Percentiles rank a stretch among this genome's conserved stretches.
phyloP scores from a whole-genome alignment of 2,797 vertebrate genomes.

The Tokudaia muenninki region DNA sequence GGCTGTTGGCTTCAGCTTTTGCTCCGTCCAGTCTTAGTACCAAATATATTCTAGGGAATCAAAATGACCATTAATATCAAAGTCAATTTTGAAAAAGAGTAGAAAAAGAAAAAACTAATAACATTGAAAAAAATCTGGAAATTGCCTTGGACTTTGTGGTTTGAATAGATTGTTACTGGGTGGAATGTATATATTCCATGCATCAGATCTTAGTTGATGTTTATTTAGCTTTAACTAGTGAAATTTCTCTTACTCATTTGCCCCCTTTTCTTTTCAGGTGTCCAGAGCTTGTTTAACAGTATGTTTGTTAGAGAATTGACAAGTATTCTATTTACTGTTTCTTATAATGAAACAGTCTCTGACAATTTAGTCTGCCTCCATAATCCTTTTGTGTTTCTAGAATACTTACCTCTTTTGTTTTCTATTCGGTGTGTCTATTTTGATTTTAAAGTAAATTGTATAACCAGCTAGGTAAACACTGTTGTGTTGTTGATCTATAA shows the following conservation, averaged over 20 bases:
- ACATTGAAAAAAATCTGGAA: neutral
- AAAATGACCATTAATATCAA: constrained; percentile 45
- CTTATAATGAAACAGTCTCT: constrained; percentile 38
- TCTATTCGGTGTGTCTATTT: constrained; percentile 36
- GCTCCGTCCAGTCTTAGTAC: neutral
- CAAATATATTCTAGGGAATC: constrained; percentile 15
- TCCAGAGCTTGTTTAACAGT: constrained; percentile 46
- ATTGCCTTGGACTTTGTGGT: constrained; percentile 10
- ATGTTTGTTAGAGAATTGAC: constrained; percentile 58
- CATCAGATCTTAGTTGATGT: neutral
- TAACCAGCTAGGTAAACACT: constrained; percentile 52
- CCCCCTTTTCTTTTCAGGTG: constrained; percentile 36
- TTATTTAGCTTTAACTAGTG: constrained; percentile 26
- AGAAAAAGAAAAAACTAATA: neutral
- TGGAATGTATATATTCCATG: neutral
- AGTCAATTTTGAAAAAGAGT: constrained; percentile 4
- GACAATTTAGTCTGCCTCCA: constrained; percentile 67
- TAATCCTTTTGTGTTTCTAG: constrained; percentile 68
- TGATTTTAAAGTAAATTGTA: constrained; percentile 65
- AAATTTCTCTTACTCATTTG: constrained; percentile 44
- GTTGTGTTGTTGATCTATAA: constrained; percentile 20
- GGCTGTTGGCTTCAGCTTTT: constrained; percentile 28
- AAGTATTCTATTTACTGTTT: constrained; percentile 69
- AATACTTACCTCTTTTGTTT: constrained; percentile 71
- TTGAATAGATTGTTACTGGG: neutral